Evolutionary conservation across 2,113 vertebrate species (phyloP).

Genomic region (Rhinogobius similis): DNA sequence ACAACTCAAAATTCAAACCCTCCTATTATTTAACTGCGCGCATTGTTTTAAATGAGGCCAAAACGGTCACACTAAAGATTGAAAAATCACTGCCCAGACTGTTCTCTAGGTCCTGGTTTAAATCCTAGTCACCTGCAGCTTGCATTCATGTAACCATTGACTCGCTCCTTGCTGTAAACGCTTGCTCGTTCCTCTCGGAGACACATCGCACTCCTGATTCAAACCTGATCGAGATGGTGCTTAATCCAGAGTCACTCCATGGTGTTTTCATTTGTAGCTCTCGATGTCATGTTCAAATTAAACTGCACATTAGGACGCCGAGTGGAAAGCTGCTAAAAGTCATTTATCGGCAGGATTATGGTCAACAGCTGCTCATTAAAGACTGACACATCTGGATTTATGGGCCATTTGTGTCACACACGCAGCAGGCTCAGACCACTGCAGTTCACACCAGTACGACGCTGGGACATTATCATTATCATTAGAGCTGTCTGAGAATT

Average conservation of each 20-base stretch:
- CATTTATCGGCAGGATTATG: constrained; percentile 70
- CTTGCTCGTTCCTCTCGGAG: neutral
- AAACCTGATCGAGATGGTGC: neutral
- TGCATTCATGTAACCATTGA: neutral
- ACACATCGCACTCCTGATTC: neutral
- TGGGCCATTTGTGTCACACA: constrained; percentile 62
- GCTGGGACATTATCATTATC: constrained; percentile 3
- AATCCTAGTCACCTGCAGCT: neutral
- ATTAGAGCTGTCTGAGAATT: neutral
- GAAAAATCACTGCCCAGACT: neutral
- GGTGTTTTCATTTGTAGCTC: constrained; percentile 59
- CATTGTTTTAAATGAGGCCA: neutral
- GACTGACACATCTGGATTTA: constrained; percentile 69
- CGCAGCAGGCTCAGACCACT: constrained; percentile 38
- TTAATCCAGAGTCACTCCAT: constrained; percentile 41
- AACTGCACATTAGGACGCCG: constrained; percentile 46
- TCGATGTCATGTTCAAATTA: constrained; percentile 57
- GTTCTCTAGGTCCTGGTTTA: neutral
- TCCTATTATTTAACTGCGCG: neutral
- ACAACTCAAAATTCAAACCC: neutral
- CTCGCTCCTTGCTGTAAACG: neutral
- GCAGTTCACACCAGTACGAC: constrained; percentile 29
- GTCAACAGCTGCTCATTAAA: constrained; percentile 68
- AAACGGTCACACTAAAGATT: neutral
- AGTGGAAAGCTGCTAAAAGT: constrained; percentile 60